Base-by-base conservation (phyloP, 2,888 invertebrate genomes). In the Chaetogeoica ovagalla region DNA sequence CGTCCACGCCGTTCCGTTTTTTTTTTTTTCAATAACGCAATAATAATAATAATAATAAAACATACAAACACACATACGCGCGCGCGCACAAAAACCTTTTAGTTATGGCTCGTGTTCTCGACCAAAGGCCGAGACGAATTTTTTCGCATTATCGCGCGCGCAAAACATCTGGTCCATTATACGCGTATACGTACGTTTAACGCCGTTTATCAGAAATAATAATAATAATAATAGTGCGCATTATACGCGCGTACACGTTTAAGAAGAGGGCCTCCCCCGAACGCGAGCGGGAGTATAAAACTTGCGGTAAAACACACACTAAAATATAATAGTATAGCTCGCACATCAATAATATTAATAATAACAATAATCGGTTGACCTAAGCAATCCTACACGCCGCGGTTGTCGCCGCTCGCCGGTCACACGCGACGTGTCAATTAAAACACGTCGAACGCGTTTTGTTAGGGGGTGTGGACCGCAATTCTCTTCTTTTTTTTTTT, bases 91-190 rank as follows among this genome's bases (percentile, higher is more conserved):
- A 79, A 79, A 79, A 79, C 79, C 71, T 79, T 79, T 79, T 79
- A 79, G 70, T 57, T 79, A 69, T 79, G 79, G 79, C 79, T 63
- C 79, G 79, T 71, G 79, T 71, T 71, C 30, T 30, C 79, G 30
- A 6, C 62, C 70, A 71, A 79, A 79, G 71, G 79, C 79, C 79
- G 79, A 79, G 70, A 79, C 79, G 79, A 79, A 79, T 79, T 30
- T 79, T 57, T 19, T 39, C 17, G n/a, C 17, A 71, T 79, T 57
- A 79, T 79, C 79, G 79, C 69, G 23, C 79, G 79, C 69, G 39
- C 43, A 71, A 65, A 79, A 70, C 79, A 79, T 79, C 79, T 79
- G 79, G 69, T 79, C 79, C 63, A 15, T 59, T 59, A 43, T 68
- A 68, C 30, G 30, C 30, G 30, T 30, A 30, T 4, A 30, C 30